phyloP scores from a whole-genome alignment of 2,113 vertebrate genomes.

The Herpetotheres cachinnans region DNA sequence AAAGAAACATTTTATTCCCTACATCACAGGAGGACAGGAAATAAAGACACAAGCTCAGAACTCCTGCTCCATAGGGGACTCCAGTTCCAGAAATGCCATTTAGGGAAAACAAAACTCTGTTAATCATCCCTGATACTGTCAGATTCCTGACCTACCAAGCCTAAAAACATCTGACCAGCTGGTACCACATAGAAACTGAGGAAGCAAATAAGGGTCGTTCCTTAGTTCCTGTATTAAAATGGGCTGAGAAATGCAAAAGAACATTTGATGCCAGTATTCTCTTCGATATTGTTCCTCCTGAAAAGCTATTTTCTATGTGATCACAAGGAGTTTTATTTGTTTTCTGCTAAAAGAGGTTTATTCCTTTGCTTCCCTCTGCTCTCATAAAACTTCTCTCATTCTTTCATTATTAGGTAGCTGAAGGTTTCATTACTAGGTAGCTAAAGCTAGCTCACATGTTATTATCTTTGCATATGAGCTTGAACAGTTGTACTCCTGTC shows the following conservation, averaged over 20 bases:
- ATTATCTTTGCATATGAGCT: not conserved
- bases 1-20: slow-evolving; percentile 43
- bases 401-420: not conserved
- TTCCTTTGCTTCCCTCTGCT: not conserved
- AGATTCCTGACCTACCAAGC: not conserved
- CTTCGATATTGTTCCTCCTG: not conserved
- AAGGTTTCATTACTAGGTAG: not conserved
- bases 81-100: not conserved
- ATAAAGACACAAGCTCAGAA: slow-evolving; percentile 19
- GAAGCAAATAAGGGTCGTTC: not conserved
- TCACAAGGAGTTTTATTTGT: not conserved
- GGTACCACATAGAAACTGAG: not conserved
- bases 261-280: not conserved
- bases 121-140: not conserved
- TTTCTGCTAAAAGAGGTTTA: not conserved
- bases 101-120: not conserved
- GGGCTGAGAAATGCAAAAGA: not conserved
- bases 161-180: not conserved
- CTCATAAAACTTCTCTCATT: not conserved
- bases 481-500: not conserved
- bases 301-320: not conserved
- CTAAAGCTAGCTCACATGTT: not conserved
- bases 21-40: slow-evolving; percentile 21
- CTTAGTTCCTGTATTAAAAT: not conserved
- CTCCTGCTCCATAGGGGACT: not conserved